A percentile compares a stretch with the other conserved stretches of the same genome.
phyloP scores from a whole-genome alignment of 2,888 invertebrate genomes.

The Lordiphosa andalusiaca region DNA sequence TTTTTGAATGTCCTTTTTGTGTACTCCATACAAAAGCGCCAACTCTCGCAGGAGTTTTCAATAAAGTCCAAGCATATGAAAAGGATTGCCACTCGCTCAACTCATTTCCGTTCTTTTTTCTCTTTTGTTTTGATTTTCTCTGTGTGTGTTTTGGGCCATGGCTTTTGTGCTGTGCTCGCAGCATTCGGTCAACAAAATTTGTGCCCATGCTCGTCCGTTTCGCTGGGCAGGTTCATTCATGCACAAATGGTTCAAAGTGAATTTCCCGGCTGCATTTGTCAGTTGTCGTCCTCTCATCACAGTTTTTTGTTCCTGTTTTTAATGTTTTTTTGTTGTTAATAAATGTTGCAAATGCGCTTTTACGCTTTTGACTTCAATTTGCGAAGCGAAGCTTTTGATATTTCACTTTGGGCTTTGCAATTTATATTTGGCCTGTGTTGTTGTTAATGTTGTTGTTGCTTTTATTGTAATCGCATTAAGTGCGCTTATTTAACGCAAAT shows the following conservation, averaged over 20 bases:
- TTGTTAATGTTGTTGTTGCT: conserved; percentile 24
- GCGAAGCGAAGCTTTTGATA: conserved; percentile 63
- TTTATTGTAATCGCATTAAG: conserved; percentile 77
- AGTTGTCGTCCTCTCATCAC: conserved; percentile 52
- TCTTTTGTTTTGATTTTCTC: conserved; percentile 31
- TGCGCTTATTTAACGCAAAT: conserved; percentile 79
- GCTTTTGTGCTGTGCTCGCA: too few relatives aligned
- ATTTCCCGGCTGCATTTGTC: conserved; percentile 64
- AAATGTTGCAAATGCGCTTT: conserved; percentile 78
- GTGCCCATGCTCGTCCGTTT: conserved; percentile 15
- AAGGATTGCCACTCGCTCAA: conserved; percentile 6
- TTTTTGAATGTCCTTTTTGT: conserved; percentile 25
- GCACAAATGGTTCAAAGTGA: conserved; percentile 77
- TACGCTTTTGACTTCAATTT: conserved; percentile 76
- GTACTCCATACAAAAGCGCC: not conserved
- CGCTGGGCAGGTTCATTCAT: conserved; percentile 67
- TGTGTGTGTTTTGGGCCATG: conserved; percentile 2
- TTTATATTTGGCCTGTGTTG: conserved; percentile 19
- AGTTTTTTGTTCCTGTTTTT: not conserved
- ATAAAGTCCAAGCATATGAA: conserved; percentile 14
- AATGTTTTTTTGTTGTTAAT: conserved; percentile 21
- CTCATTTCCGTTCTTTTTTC: not conserved
- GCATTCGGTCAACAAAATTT: conserved; percentile 36
- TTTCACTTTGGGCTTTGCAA: conserved; percentile 49
- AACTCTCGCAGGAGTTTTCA: conserved; percentile 12